These are phyloP conservation scores for Rhynchopsitta pachyrhyncha DNA, from an alignment of 2,113 vertebrate species.

Conservation along the genomic window DNA sequence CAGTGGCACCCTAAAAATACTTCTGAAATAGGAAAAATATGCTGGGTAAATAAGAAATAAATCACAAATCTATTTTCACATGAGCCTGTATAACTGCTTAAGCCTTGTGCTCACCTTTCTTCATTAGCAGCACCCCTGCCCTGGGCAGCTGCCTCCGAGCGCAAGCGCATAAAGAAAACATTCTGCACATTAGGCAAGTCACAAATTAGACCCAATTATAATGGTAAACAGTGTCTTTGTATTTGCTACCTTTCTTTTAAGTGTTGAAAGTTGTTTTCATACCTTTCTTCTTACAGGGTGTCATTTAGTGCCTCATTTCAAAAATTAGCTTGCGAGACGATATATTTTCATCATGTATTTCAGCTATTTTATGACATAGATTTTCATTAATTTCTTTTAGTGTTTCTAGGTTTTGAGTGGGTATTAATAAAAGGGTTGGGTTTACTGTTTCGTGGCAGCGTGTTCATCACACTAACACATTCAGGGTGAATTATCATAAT, in stretches of 20 bases:
- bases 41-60: not conserved
- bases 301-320: not conserved
- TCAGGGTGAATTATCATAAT: constrained; percentile 41
- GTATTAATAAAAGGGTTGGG: not conserved
- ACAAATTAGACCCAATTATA: not conserved
- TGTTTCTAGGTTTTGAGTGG: constrained; percentile 11
- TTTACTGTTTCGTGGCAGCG: constrained; percentile 18
- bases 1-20: not conserved
- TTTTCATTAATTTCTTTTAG: not conserved
- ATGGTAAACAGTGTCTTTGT: not conserved
- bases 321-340: not conserved
- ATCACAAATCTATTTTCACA: not conserved
- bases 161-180: not conserved
- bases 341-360: not conserved
- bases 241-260: not conserved
- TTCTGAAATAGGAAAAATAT: not conserved
- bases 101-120: not conserved
- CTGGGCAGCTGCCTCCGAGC: not conserved
- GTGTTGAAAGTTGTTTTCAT: not conserved
- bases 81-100: not conserved
- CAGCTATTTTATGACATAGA: not conserved
- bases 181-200: not conserved
- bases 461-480: constrained; percentile 7
- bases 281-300: not conserved
- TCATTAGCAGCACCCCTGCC: not conserved